Evolutionary conservation across 2,797 vertebrate genomes (phyloP), one percentile per base, ranked within the genome.

Genomic region (Leptoclinus maculatus): DNA sequence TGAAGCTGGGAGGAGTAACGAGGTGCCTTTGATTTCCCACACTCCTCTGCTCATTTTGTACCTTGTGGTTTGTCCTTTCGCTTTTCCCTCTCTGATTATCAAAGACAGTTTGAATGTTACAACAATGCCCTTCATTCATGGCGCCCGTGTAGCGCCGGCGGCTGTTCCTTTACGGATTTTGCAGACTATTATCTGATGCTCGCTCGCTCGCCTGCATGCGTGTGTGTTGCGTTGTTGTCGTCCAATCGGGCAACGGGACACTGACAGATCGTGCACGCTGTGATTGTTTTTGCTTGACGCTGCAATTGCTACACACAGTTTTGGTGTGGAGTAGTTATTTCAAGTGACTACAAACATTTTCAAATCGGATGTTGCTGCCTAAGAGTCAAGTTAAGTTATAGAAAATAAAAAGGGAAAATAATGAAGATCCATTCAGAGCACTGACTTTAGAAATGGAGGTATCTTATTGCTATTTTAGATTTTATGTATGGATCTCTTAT

Each of bases 21-120:
- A 85, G 60, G 49, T 62, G 53, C 78, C 87, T 92, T 86, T 88
- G 87, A 92, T 90, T 91, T 71, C 87, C 87, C 85, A 82, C 78
- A 84, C 51, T 88, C 32, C 85, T 76, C 79, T 75, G 76, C 87
- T 88, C 83, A 76, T 80, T 89, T 84, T 87, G 76, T 70, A 80
- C 60, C 73, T 71, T 21, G 51, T 69, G 71, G n/a, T 82, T 82
- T 76, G 65, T 81, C 32, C 57, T 16, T 66, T 76, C 4, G 9
- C 51, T 78, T 47, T 65, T 51, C 63, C 74, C 63, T 4, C 74
- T 77, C 70, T 62, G 79, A 81, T 89, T 84, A 85, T 87, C 82
- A 80, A 76, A 85, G 79, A 74, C 71, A 49, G 69, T 81, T 78
- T 84, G 58, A 86, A 57, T 75, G 78, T 85, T 85, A 19, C 66